Conservation (phyloP, 2,797 vertebrate genomes). For the Myotis vivesi region DNA sequence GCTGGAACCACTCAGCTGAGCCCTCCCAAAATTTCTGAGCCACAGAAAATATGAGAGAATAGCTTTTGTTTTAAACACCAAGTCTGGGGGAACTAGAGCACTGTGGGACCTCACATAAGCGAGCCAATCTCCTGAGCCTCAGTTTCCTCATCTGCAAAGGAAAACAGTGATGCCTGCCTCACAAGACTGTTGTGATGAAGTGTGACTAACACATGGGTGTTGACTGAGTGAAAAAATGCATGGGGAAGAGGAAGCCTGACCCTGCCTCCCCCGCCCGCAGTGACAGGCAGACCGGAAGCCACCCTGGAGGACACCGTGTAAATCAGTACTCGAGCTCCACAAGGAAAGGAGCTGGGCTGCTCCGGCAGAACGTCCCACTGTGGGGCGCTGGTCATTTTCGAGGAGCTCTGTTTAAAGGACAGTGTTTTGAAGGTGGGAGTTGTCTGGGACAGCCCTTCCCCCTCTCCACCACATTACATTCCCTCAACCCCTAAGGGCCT, state of each 20-base stretch:
- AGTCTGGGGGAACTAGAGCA: background rate
- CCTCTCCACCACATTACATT: background rate
- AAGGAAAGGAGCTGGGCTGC: background rate
- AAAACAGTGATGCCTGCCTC: background rate
- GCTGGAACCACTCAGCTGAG: background rate
- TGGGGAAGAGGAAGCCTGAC: background rate
- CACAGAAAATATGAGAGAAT: background rate
- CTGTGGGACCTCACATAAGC: background rate
- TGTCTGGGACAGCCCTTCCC: background rate
- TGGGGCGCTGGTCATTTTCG: conserved; percentile 67
- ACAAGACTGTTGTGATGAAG: background rate
- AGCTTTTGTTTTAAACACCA: background rate
- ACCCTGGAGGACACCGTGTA: too few relatives aligned
- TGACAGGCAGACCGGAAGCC: background rate
- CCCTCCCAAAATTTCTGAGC: background rate
- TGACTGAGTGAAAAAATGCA: background rate
- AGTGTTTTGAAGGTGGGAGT: conserved; percentile 79
- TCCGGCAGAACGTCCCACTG: background rate
- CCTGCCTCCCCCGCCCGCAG: background rate
- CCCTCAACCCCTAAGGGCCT: background rate
- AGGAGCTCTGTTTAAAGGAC: conserved; percentile 80
- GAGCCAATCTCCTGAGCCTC: background rate
- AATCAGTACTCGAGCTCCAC: background rate
- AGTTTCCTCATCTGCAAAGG: background rate
- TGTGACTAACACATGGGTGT: rapidly evolving